Conservation (phyloP, 2,113 vertebrate species). For the Protomyctophum bolini region DNA sequence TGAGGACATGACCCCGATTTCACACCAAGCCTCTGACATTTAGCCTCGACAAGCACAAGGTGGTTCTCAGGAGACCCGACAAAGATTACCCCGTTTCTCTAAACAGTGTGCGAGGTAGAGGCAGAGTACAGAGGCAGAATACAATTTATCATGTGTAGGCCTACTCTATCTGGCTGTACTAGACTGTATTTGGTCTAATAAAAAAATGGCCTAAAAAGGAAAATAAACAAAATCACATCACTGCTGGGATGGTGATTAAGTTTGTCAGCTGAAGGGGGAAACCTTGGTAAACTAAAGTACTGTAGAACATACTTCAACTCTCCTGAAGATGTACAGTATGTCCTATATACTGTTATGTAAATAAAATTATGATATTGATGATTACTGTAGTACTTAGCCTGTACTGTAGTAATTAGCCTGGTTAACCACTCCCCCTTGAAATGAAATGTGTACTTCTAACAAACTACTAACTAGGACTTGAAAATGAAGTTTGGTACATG, state of each 20-base stretch:
- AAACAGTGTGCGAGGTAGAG: not conserved
- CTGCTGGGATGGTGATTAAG: slow-evolving; percentile 43
- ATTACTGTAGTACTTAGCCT: too few relatives aligned
- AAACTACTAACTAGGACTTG: too few relatives aligned
- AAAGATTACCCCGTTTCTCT: not conserved
- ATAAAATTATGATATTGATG: too few relatives aligned
- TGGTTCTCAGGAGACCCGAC: not conserved
- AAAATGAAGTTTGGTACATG: too few relatives aligned
- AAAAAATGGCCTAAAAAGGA: slow-evolving; percentile 7
- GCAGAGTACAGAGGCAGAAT: not conserved
- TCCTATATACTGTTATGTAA: too few relatives aligned
- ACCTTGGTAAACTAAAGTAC: not conserved
- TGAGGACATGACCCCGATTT: slow-evolving; percentile 41
- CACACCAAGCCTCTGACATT: slow-evolving; percentile 36
- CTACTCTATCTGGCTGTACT: not conserved
- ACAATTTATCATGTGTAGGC: not conserved
- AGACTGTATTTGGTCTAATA: not conserved
- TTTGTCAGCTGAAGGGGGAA: slow-evolving; percentile 38
- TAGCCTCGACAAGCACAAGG: slow-evolving; percentile 22
- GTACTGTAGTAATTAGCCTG: too few relatives aligned
- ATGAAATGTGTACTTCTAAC: too few relatives aligned
- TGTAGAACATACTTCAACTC: too few relatives aligned
- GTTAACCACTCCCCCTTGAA: too few relatives aligned
- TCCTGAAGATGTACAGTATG: too few relatives aligned
- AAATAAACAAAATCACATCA: slow-evolving; percentile 16